phyloP scores from a whole-genome alignment of 2,888 invertebrate genomes.

The Drosophila emarginata region DNA sequence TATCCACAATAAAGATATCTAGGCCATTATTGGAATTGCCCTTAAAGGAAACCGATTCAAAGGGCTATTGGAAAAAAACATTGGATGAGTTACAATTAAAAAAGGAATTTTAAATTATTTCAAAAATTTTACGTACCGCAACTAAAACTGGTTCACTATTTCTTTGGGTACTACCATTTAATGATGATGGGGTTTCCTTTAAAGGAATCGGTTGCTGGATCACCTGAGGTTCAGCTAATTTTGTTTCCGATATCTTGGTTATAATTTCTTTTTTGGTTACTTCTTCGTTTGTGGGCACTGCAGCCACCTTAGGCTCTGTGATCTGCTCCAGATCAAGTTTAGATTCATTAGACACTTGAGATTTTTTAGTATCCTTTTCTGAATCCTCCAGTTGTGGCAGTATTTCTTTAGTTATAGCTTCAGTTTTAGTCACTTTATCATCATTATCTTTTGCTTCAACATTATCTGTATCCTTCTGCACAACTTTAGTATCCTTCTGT shows the following conservation, averaged over 20 bases:
- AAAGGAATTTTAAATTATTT: too few relatives aligned
- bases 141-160: not conserved
- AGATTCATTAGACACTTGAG: not conserved
- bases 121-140: constrained; percentile 10
- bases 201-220: not conserved
- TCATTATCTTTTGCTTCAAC: not conserved
- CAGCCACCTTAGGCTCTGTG: not conserved
- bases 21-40: constrained; percentile 25
- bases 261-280: not conserved
- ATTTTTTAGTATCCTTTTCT: not conserved
- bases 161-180: not conserved
- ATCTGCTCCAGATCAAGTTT: not conserved
- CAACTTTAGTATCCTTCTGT: too few relatives aligned
- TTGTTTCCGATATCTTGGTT: not conserved
- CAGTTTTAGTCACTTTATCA: not conserved
- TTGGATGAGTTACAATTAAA: too few relatives aligned
- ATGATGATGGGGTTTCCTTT: not conserved
- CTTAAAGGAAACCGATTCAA: constrained; percentile 30
- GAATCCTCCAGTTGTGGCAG: not conserved
- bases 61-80: constrained; percentile 40
- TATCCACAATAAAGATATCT: constrained; percentile 51
- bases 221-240: not conserved
- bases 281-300: not conserved
- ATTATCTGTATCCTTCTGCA: too few relatives aligned
- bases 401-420: not conserved